These are phyloP conservation scores for Phymatocera aterrima DNA, from an alignment of 2,888 invertebrate genomes.

Conservation along the genomic window DNA sequence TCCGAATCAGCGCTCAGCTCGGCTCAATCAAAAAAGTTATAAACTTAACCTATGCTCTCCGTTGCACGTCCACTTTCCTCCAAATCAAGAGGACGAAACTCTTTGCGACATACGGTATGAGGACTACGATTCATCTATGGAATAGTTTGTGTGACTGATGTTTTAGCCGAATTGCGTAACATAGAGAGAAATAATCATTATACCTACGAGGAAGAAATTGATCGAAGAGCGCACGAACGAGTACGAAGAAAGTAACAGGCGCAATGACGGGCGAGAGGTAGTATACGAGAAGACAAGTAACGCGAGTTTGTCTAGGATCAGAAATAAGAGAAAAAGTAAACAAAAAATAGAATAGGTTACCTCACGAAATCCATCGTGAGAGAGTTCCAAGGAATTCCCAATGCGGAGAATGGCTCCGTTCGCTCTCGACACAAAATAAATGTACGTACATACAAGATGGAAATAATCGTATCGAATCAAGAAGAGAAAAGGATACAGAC, in stretches of 20 bases:
- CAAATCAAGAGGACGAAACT: constrained; percentile 23
- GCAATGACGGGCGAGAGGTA: constrained; percentile 4
- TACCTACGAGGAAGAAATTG: background rate
- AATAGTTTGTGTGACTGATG: constrained; percentile 30
- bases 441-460: constrained; percentile 15
- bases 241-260: constrained; percentile 30
- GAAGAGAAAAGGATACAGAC: background rate
- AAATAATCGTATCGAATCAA: constrained; percentile 27
- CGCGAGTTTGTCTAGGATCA: constrained; percentile 37
- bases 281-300: constrained; percentile 20
- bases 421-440: constrained; percentile 13
- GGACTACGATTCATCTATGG: constrained; percentile 23
- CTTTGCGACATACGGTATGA: background rate
- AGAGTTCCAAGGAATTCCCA: constrained; percentile 28
- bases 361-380: constrained; percentile 41
- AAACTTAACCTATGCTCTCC: constrained; percentile 8
- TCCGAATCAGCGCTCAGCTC: constrained; percentile 16
- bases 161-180: background rate
- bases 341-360: constrained; percentile 28
- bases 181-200: constrained; percentile 9
- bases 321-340: constrained; percentile 27
- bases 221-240: constrained; percentile 4
- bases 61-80: background rate
- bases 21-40: constrained; percentile 13
- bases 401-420: constrained; percentile 30